These are phyloP conservation scores for Solenopsis fugax DNA, from an alignment of 1,140 invertebrate genomes.

Conservation along the genomic window DNA sequence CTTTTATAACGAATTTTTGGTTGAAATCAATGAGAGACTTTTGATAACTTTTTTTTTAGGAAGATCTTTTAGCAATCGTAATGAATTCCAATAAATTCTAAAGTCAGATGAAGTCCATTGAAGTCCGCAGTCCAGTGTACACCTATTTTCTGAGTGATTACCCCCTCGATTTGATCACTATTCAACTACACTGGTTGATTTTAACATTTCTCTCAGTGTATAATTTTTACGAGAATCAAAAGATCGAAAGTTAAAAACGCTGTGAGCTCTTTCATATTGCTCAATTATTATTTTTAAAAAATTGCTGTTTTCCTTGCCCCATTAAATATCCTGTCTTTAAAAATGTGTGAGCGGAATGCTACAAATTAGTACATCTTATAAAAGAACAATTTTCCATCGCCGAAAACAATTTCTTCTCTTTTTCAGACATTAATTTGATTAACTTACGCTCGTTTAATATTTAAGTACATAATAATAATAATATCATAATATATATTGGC, in stretches of 20 bases:
- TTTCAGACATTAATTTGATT: conserved; percentile 5
- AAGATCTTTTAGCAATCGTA: too few species aligned
- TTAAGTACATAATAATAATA: not conserved
- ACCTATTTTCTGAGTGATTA: too few species aligned
- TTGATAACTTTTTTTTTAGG: too few species aligned
- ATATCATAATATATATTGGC: not conserved
- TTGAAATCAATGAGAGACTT: too few species aligned
- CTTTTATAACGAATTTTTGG: too few species aligned
- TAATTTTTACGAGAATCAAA: conserved; percentile 14
- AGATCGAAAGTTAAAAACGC: conserved; percentile 3
- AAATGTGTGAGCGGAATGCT: not conserved
- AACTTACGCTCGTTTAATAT: not conserved
- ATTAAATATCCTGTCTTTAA: not conserved
- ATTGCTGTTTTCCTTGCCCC: not conserved
- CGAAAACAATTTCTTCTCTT: not conserved
- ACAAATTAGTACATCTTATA: not conserved
- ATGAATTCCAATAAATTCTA: too few species aligned
- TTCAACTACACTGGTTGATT: too few species aligned
- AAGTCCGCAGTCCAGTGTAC: too few species aligned
- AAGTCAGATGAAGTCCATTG: too few species aligned
- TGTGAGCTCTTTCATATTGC: conserved; percentile 7
- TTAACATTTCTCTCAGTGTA: too few species aligned
- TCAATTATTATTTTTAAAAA: not conserved
- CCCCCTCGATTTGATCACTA: too few species aligned
- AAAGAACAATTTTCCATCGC: not conserved